Base-by-base conservation (phyloP, 2,113 vertebrate species). In the Chaetops frenatus region DNA sequence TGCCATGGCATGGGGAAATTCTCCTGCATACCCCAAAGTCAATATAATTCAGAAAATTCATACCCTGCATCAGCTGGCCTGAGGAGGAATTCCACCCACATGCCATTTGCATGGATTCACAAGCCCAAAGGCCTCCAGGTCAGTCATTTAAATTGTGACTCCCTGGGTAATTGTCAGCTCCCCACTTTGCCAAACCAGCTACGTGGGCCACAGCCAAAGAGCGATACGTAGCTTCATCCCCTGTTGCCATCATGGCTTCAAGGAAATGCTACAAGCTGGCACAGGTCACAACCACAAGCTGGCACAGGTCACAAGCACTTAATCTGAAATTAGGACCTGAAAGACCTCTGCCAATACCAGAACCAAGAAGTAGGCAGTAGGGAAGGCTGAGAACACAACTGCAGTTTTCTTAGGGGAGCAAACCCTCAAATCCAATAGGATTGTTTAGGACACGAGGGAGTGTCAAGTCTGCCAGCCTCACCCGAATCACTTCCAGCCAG, bases 161-260 rank as follows among this genome's bases (percentile, higher is more conserved):
- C 17, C 16, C 14, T 10, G 53, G 31, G 40, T 72, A 31, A 29
- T 48, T 56, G 17, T 78, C 61, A 64, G 24, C 7, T 65, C 23
- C 53, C 42, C 18, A 36, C 10, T 31, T 36, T 79, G 61, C 45
- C 50, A 8, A 0, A 21, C 10, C 70, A 92, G 38, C 27, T 40
- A 3, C 7, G 23, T 6, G 40, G 11, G 45, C 14, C 62, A 57
- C 64, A 45, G 45, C 28, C 33, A 42, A 28, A 65, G 10, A 27
- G 9, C 1, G 0, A 31, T 6, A 12, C 0, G 0, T 14, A 17
- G 5, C n/a, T 81, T 91, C 2, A 0, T 42, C 81, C 23, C 45
- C 40, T 53, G 12, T 9, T 69, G 48, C 53, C 48, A 12, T 42
- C 33, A 35, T 0, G 2, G 31, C 35, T 79, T 79, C 86, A 74